These are phyloP conservation scores for Indicator maculatus DNA, from an alignment of 2,113 vertebrate genomes.

Conservation along the genomic window DNA sequence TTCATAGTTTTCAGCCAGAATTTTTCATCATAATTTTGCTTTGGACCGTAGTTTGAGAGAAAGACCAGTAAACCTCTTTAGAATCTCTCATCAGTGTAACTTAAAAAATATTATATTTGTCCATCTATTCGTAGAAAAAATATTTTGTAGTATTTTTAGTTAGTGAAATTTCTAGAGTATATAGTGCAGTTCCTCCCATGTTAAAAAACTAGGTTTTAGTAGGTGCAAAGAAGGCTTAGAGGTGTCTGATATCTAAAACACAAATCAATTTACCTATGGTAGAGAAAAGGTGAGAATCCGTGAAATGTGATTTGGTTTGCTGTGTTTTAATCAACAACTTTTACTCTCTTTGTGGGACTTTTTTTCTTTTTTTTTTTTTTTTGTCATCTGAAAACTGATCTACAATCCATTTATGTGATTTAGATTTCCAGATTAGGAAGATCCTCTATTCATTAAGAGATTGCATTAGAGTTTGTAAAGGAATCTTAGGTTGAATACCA, in stretches of 20 bases:
- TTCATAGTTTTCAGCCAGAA: not conserved
- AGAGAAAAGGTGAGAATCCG: not conserved
- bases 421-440: constrained; percentile 61
- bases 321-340: not conserved
- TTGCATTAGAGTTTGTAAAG: constrained; percentile 14
- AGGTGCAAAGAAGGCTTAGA: not conserved
- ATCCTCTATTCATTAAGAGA: constrained; percentile 50
- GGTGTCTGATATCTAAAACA: not conserved
- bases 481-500: not conserved
- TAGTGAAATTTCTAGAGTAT: not conserved
- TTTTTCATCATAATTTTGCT: not conserved
- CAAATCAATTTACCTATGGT: not conserved
- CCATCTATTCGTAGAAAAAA: not conserved
- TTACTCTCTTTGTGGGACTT: not conserved
- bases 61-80: not conserved
- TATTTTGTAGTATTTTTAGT: not conserved
- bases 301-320: not conserved
- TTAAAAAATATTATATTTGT: not conserved
- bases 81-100: not conserved
- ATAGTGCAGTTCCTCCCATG: not conserved
- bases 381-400: constrained; percentile 28
- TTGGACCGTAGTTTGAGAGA: not conserved
- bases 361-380: not conserved
- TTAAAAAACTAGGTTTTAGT: not conserved
- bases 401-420: constrained; percentile 64